Conservation (phyloP, 2,888 invertebrate genomes). For the Volucella inanis region DNA sequence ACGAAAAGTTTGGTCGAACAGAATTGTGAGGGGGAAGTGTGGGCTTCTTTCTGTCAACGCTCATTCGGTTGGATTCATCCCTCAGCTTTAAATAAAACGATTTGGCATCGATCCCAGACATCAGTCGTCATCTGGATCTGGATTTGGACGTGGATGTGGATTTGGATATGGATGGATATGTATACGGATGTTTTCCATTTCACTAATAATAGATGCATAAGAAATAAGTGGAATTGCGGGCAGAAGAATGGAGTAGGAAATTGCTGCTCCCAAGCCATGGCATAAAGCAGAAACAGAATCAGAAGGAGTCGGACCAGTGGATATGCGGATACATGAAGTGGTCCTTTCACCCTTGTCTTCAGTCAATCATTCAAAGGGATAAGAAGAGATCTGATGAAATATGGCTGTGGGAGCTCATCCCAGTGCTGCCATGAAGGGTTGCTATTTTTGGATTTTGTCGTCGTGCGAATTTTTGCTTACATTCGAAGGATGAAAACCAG, state of each 20-base stretch:
- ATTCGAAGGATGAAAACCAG: background rate
- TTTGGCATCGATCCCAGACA: constrained; percentile 72
- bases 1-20: constrained; percentile 38
- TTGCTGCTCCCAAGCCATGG: constrained; percentile 62
- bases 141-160: background rate
- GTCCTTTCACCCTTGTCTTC: constrained; percentile 33
- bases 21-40: constrained; percentile 20
- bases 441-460: constrained; percentile 61
- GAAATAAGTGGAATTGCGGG: constrained; percentile 34
- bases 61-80: constrained; percentile 31
- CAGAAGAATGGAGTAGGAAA: constrained; percentile 68
- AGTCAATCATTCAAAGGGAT: constrained; percentile 56
- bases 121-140: constrained; percentile 47
- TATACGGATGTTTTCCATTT: constrained; percentile 49
- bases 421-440: constrained; percentile 17
- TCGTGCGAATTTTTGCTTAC: background rate
- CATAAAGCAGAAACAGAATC: background rate
- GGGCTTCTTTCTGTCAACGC: constrained; percentile 61
- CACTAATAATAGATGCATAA: constrained; percentile 59
- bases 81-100: constrained; percentile 69
- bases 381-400: constrained; percentile 31
- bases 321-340: constrained; percentile 19
- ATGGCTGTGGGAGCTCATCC: constrained; percentile 2
- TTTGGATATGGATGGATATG: too few species aligned
- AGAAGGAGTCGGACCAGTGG: too few species aligned